Conservation (phyloP, 2,888 invertebrate genomes). For the Nymphalis urticae region DNA sequence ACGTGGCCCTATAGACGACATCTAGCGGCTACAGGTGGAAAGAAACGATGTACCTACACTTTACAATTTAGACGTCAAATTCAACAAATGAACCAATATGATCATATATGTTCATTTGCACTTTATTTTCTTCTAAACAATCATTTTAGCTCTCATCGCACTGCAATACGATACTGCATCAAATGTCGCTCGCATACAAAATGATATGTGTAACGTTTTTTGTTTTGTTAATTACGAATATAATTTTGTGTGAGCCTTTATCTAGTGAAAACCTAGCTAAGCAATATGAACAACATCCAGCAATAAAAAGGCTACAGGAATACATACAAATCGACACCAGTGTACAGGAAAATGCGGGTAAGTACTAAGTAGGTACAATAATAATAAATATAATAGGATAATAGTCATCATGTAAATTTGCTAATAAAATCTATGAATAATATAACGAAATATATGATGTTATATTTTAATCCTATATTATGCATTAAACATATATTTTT, state of each 20-base stretch:
- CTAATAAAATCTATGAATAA: too few relatives aligned
- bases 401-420: too few relatives aligned
- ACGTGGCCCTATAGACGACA: too few relatives aligned
- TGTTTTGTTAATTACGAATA: neutral
- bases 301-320: slow-evolving; percentile 53
- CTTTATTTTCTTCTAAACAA: too few relatives aligned
- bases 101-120: too few relatives aligned
- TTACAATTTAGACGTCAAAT: too few relatives aligned
- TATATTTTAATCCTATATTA: too few relatives aligned
- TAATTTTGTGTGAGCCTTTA: neutral
- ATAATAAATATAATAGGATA: neutral
- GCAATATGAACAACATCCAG: slow-evolving; percentile 45
- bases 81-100: too few relatives aligned
- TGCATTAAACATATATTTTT: too few relatives aligned
- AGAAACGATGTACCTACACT: too few relatives aligned
- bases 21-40: too few relatives aligned
- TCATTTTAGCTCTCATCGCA: neutral
- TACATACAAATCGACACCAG: slow-evolving; percentile 63
- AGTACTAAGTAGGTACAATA: slow-evolving; percentile 32
- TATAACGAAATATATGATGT: too few relatives aligned
- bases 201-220: neutral
- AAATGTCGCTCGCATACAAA: neutral
- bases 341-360: slow-evolving; percentile 50
- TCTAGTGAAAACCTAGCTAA: slow-evolving; percentile 33
- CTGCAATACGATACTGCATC: neutral